phyloP scores from a whole-genome alignment of 2,113 vertebrate genomes.

The Progne subis region DNA sequence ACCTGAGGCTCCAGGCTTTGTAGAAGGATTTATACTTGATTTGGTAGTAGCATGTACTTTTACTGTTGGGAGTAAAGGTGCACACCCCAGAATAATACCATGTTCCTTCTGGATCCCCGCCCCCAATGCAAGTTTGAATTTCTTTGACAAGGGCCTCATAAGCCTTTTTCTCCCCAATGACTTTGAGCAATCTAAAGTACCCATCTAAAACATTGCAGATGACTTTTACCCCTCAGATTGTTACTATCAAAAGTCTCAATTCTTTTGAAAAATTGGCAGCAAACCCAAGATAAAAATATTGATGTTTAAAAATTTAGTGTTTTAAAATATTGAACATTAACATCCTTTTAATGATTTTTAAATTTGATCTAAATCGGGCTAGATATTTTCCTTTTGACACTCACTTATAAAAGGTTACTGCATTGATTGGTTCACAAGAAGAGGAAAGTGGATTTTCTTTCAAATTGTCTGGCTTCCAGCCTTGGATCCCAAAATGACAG shows the following conservation, averaged over 20 bases:
- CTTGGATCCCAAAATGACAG: neutral
- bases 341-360: constrained; percentile 26
- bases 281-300: neutral
- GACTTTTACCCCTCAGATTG: neutral
- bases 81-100: neutral
- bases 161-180: neutral
- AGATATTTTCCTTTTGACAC: neutral
- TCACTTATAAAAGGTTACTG: neutral
- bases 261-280: neutral
- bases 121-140: neutral
- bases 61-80: neutral
- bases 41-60: neutral
- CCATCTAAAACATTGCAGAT: neutral
- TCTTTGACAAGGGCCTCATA: neutral
- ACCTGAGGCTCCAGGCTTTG: neutral
- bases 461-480: neutral
- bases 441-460: neutral
- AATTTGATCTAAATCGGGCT: neutral
- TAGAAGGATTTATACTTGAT: neutral
- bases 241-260: neutral
- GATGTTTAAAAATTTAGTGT: constrained; percentile 34
- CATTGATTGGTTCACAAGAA: neutral
- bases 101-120: neutral
- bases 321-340: constrained; percentile 45
- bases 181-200: neutral